These are phyloP conservation scores for Baronia brevicornis DNA, from an alignment of 2,888 invertebrate species.

Conservation along the genomic window DNA sequence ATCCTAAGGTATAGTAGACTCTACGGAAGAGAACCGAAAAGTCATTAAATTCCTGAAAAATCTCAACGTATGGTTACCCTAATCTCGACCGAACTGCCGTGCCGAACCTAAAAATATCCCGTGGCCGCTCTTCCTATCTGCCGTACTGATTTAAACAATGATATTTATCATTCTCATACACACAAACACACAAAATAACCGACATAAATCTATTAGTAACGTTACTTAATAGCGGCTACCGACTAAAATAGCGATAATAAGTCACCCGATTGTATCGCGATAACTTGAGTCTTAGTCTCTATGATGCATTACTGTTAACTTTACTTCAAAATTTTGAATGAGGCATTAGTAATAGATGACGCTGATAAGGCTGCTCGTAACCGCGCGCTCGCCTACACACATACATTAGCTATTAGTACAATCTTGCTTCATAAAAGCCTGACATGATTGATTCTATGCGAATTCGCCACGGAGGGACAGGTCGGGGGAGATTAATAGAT, in stretches of 20 bases:
- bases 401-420: slow-evolving; percentile 16
- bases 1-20: no score
- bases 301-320: slow-evolving; percentile 37
- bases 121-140: slow-evolving; percentile 39
- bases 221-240: slow-evolving; percentile 48
- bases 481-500: slow-evolving; percentile 4
- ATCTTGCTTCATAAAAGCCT: slow-evolving; percentile 15
- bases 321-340: slow-evolving; percentile 41
- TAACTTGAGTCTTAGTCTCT: slow-evolving; percentile 39
- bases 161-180: slow-evolving; percentile 52
- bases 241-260: slow-evolving; percentile 48
- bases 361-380: slow-evolving; percentile 35
- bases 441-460: slow-evolving; percentile 23
- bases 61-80: no score
- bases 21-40: no score
- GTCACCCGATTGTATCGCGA: slow-evolving; percentile 37
- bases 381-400: slow-evolving; percentile 38
- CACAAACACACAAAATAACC: slow-evolving; percentile 47
- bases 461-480: slow-evolving; percentile 16
- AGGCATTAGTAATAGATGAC: slow-evolving; percentile 48
- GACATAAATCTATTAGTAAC: slow-evolving; percentile 48
- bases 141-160: slow-evolving; percentile 53
- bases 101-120: slow-evolving; percentile 58
- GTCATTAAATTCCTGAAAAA: no score
- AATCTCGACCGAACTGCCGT: slow-evolving; percentile 37